Evolutionary conservation across 2,797 vertebrate species (phyloP).

Genomic region (Onychomys torridus): DNA sequence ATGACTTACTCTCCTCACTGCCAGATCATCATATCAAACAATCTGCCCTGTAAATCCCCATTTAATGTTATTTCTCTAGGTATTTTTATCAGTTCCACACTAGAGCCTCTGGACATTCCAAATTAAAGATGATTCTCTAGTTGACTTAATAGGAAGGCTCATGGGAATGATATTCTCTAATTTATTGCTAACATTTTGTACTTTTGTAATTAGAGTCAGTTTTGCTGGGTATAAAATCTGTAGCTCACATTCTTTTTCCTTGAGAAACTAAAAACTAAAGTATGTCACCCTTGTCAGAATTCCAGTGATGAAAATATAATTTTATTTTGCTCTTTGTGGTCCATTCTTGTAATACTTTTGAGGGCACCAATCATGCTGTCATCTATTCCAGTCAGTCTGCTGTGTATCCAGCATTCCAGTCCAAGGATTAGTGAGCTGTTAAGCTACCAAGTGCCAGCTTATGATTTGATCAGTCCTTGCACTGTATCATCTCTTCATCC

Average conservation of each 20-base stretch:
- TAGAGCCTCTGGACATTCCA: not conserved
- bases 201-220: constrained; percentile 6
- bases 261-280: constrained; percentile 42
- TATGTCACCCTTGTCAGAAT: not conserved
- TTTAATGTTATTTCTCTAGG: not conserved
- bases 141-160: not conserved
- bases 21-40: not conserved
- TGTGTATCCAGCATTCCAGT: not conserved
- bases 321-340: not conserved
- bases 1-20: not conserved
- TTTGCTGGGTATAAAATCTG: not conserved
- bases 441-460: not conserved
- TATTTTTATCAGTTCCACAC: not conserved
- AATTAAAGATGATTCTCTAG: not conserved
- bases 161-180: not conserved
- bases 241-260: constrained; percentile 28
- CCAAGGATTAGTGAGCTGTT: not conserved
- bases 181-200: constrained; percentile 29
- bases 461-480: not conserved
- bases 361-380: not conserved
- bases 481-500: not conserved
- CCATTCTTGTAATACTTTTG: not conserved
- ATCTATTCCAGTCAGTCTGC: not conserved
- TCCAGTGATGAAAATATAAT: not conserved
- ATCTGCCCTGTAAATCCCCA: not conserved